phyloP scores from a whole-genome alignment of 37 sponge, comb jelly and placozoan species.

The Geodia barretti region DNA sequence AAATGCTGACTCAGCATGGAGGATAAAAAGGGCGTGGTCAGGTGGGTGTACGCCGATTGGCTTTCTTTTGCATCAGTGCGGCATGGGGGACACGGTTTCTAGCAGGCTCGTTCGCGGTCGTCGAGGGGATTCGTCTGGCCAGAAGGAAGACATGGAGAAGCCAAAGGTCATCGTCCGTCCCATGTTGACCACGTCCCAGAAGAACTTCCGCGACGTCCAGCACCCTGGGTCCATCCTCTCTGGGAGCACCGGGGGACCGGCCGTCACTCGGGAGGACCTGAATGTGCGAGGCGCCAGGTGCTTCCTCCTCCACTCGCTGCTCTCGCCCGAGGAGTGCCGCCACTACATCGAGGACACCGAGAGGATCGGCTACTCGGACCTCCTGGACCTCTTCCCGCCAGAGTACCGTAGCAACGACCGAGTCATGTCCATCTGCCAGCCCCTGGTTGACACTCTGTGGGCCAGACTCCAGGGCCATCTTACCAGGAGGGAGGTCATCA shows the following conservation, averaged over 20 bases:
- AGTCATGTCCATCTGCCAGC: conserved; percentile 32
- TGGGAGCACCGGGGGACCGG: neutral
- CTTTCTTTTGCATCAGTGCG: too few species aligned
- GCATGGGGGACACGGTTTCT: too few species aligned
- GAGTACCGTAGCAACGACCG: conserved; percentile 43
- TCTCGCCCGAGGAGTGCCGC: conserved; percentile 29
- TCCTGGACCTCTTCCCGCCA: conserved; percentile 24
- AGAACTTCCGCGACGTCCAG: conserved; percentile 30
- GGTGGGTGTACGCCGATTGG: too few species aligned
- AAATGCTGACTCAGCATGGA: too few species aligned
- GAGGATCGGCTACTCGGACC: conserved; percentile 24
- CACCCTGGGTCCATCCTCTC: conserved; percentile 21
- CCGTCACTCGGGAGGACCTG: conserved; percentile 26
- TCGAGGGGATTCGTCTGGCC: too few species aligned
- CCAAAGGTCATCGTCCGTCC: conserved; percentile 15
- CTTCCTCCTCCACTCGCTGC: conserved; percentile 25
- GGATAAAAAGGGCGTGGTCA: too few species aligned
- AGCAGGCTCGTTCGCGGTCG: too few species aligned
- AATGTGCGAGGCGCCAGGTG: conserved; percentile 29
- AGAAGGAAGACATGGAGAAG: too few species aligned
- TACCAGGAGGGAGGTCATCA: conserved; percentile 36
- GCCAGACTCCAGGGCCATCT: conserved; percentile 21
- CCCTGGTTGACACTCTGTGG: conserved; percentile 29
- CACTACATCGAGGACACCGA: conserved; percentile 43
- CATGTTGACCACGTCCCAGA: conserved; percentile 41